Evolutionary conservation across 2,113 vertebrate genomes (phyloP).

Genomic region (Sardina pilchardus): DNA sequence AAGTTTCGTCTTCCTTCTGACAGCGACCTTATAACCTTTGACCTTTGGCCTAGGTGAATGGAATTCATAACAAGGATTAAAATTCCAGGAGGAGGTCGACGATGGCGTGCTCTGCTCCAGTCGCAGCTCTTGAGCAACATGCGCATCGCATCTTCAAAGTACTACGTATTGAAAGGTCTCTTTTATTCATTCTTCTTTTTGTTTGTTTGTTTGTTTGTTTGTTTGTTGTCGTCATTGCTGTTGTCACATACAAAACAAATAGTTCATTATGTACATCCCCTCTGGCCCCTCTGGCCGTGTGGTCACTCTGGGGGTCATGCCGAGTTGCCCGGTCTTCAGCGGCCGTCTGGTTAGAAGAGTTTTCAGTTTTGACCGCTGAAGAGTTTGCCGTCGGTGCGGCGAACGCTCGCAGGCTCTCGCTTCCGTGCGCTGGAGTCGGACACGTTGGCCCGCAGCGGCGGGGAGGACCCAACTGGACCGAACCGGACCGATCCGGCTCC

Average conservation of each 20-base stretch:
- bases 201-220: neutral
- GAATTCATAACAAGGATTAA: constrained; percentile 76
- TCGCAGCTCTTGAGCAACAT: constrained; percentile 65
- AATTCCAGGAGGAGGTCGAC: constrained; percentile 70
- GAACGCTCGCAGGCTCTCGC: constrained; percentile 53
- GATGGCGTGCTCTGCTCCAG: constrained; percentile 58
- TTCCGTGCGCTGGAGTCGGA: constrained; percentile 61
- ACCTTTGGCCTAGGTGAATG: constrained; percentile 66
- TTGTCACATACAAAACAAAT: constrained; percentile 78
- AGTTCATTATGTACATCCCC: constrained; percentile 76
- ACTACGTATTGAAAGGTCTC: constrained; percentile 52
- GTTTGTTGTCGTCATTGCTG: constrained; percentile 39
- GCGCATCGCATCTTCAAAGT: constrained; percentile 75
- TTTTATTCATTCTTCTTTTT: constrained; percentile 25
- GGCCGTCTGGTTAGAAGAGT: neutral
- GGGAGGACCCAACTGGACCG: constrained; percentile 54
- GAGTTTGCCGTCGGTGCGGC: constrained; percentile 54
- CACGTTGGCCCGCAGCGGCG: constrained; percentile 52
- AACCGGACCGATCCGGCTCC: constrained; percentile 42
- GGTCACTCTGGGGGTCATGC: constrained; percentile 32
- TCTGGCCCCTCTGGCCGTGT: constrained; percentile 53
- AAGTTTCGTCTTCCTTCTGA: constrained; percentile 48
- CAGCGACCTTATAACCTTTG: constrained; percentile 61
- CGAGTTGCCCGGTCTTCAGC: constrained; percentile 15
- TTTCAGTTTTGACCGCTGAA: constrained; percentile 43